phyloP scores from a whole-genome alignment of 2,113 vertebrate genomes.

The Erythrocebus patas region DNA sequence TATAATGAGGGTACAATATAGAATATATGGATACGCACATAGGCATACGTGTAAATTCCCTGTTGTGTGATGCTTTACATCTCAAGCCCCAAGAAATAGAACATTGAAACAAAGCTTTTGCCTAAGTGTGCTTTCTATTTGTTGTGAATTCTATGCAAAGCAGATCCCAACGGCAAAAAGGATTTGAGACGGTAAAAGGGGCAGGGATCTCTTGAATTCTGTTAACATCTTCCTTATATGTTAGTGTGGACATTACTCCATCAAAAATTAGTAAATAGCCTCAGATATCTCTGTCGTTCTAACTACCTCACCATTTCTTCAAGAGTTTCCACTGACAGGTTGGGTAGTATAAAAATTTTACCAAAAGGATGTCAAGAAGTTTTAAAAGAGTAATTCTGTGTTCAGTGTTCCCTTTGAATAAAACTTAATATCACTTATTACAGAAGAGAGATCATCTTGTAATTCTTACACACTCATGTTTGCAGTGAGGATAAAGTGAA shows the following conservation, averaged over 20 bases:
- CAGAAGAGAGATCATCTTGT: not conserved
- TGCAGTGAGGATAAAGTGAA: not conserved
- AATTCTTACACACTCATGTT: not conserved
- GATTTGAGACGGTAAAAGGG: too few species aligned
- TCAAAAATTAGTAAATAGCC: fast-evolving
- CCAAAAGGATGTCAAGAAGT: conserved; percentile 43
- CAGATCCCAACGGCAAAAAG: not conserved
- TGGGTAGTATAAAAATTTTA: conserved; percentile 37
- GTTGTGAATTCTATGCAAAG: not conserved
- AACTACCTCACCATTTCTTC: fast-evolving
- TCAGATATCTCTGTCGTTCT: fast-evolving
- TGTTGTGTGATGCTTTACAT: fast-evolving
- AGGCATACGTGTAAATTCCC: fast-evolving
- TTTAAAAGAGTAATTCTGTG: conserved; percentile 34
- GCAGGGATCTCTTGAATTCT: fast-evolving
- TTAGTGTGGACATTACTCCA: fast-evolving
- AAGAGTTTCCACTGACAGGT: conserved; percentile 34
- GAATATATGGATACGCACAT: fast-evolving
- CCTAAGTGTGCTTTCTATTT: not conserved
- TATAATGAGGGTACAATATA: fast-evolving
- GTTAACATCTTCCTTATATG: fast-evolving
- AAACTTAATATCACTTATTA: not conserved
- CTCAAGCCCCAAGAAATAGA: not conserved
- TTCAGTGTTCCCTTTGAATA: not conserved
- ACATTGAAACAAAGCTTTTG: fast-evolving